phyloP scores from a whole-genome alignment of 2,113 vertebrate species.

The Morone saxatilis region DNA sequence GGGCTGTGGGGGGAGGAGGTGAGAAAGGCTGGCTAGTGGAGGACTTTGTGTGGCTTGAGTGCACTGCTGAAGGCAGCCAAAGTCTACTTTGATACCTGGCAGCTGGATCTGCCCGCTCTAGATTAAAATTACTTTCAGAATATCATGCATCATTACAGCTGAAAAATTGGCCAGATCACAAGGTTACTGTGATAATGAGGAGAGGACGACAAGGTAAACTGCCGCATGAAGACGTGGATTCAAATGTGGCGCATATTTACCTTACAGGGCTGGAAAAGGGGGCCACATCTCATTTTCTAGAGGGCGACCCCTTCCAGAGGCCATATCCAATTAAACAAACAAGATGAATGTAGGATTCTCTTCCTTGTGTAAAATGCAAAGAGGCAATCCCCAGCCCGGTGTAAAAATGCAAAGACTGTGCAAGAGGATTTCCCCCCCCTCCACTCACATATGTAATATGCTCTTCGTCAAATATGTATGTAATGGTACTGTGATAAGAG shows the following conservation, averaged over 20 bases:
- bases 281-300: slow-evolving; percentile 58
- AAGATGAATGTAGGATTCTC: slow-evolving; percentile 54
- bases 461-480: slow-evolving; percentile 66
- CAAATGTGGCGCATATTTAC: slow-evolving; percentile 62
- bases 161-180: slow-evolving; percentile 69
- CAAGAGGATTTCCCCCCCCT: slow-evolving; percentile 16
- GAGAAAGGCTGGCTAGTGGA: slow-evolving; percentile 39
- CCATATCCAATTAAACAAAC: slow-evolving; percentile 77
- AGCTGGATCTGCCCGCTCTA: slow-evolving; percentile 57
- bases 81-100: slow-evolving; percentile 73
- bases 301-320: slow-evolving; percentile 54
- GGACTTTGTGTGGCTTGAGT: slow-evolving; percentile 66
- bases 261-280: slow-evolving; percentile 38
- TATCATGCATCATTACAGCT: slow-evolving; percentile 68
- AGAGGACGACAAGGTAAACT: slow-evolving; percentile 67
- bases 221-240: slow-evolving; percentile 54
- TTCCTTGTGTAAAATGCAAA: slow-evolving; percentile 47
- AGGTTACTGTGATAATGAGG: slow-evolving; percentile 80
- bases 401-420: slow-evolving; percentile 51
- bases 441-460: slow-evolving; percentile 38
- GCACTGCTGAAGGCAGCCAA: slow-evolving; percentile 58
- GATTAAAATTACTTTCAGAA: slow-evolving; percentile 72
- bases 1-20: slow-evolving; percentile 55
- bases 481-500: slow-evolving; percentile 45
- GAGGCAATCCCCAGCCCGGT: slow-evolving; percentile 1